Conservation (phyloP, 2,797 vertebrate species). For the Tiaroga cobitis region DNA sequence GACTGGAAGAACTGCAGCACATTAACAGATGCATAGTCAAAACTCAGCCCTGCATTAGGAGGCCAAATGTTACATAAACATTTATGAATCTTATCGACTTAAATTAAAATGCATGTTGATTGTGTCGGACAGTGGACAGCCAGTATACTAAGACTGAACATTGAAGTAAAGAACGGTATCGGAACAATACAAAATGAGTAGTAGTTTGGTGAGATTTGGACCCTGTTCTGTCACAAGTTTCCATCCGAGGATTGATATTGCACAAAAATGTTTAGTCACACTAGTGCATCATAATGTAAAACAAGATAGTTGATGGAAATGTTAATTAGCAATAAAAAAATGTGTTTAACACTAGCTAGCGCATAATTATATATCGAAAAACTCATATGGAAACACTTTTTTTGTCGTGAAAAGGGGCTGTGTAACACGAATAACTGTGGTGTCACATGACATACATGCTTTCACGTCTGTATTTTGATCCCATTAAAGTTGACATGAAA, state of each 20-base stretch:
- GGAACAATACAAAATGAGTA: not conserved
- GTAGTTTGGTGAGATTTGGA: not conserved
- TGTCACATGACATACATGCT: not conserved
- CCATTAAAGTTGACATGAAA: not conserved
- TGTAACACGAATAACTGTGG: not conserved
- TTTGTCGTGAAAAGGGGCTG: too few relatives aligned
- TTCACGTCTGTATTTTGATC: not conserved
- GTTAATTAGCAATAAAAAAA: not conserved
- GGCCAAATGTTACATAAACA: slow-evolving; percentile 19
- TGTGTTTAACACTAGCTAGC: not conserved
- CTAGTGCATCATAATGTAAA: not conserved
- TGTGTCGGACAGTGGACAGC: not conserved
- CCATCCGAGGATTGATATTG: not conserved
- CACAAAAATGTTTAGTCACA: not conserved
- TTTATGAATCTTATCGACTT: not conserved
- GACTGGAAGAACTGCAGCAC: slow-evolving; percentile 44
- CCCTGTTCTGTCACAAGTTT: not conserved
- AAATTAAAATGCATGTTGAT: slow-evolving; percentile 13
- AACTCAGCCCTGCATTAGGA: slow-evolving; percentile 23
- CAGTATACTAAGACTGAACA: not conserved
- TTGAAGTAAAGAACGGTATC: not conserved
- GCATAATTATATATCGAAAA: not conserved
- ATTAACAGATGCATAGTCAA: slow-evolving; percentile 12
- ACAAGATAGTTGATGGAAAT: not conserved
- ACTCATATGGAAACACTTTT: too few relatives aligned